Conservation (phyloP, 2,113 vertebrate genomes). For the Pelusios castaneus region DNA sequence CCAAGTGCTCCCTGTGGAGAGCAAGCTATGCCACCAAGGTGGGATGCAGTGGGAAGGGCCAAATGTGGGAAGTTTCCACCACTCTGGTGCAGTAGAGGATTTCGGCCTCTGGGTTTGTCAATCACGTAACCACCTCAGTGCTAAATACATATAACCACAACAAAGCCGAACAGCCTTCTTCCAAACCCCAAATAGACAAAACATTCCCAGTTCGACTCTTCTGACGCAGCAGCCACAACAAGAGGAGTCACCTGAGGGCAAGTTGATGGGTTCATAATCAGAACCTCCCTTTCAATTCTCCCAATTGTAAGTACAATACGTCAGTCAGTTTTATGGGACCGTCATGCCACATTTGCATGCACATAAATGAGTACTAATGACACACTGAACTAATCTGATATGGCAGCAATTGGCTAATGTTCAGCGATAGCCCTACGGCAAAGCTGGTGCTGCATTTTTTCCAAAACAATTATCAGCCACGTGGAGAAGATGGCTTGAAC, state of each 20-base stretch:
- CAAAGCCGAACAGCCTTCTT: not conserved
- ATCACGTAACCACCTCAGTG: not conserved
- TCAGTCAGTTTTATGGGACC: constrained; percentile 54
- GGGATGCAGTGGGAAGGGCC: not conserved
- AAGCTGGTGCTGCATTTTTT: not conserved
- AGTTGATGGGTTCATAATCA: constrained; percentile 35
- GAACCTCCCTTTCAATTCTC: constrained; percentile 45
- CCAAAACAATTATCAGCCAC: constrained; percentile 23
- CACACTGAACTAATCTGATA: constrained; percentile 53
- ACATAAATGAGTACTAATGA: constrained; percentile 51
- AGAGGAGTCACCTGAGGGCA: not conserved
- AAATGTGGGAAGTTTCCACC: not conserved
- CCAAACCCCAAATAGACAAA: not conserved
- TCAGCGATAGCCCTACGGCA: constrained; percentile 36
- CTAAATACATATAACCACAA: not conserved
- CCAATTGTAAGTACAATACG: constrained; percentile 53
- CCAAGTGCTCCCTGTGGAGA: not conserved
- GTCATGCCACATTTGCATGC: constrained; percentile 48
- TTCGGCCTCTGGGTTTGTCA: not conserved
- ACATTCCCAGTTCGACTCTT: not conserved
- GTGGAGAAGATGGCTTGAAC: not conserved
- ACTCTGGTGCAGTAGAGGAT: not conserved
- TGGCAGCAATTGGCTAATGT: constrained; percentile 54
- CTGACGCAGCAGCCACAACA: not conserved
- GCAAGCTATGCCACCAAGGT: not conserved